Conservation (phyloP, 1,140 invertebrate genomes). For the Odontomachus brunneus region DNA sequence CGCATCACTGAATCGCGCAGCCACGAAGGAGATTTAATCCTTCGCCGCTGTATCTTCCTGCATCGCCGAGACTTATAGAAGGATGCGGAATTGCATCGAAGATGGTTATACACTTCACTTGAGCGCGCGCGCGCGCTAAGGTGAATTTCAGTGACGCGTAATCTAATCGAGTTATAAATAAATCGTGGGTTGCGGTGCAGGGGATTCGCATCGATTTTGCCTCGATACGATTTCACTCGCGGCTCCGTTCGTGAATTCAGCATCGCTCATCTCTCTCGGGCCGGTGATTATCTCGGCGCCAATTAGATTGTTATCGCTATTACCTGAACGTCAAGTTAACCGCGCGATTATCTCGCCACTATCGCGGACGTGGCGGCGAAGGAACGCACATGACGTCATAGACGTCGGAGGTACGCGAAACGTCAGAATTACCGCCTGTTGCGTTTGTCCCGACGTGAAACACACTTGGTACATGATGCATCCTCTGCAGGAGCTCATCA, state of each 20-base stretch:
- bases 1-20: neutral
- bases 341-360: neutral
- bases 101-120: neutral
- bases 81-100: constrained; percentile 1
- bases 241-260: too few relatives aligned
- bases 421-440: constrained; percentile 6
- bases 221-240: neutral
- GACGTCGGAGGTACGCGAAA: neutral
- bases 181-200: neutral
- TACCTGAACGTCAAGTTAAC: neutral
- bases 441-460: constrained; percentile 3
- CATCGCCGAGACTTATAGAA: neutral
- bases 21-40: constrained; percentile 14
- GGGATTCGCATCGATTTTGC: too few relatives aligned
- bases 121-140: neutral
- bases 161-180: neutral
- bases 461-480: neutral
- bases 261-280: too few relatives aligned
- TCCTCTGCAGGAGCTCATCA: neutral
- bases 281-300: too few relatives aligned
- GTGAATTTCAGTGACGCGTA: neutral
- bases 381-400: neutral
- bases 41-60: neutral
- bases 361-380: neutral
- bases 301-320: neutral